Evolutionary conservation across 1,140 invertebrate genomes (phyloP), one percentile per base, ranked within the genome.

Genomic region (Latrodectus geometricus): DNA sequence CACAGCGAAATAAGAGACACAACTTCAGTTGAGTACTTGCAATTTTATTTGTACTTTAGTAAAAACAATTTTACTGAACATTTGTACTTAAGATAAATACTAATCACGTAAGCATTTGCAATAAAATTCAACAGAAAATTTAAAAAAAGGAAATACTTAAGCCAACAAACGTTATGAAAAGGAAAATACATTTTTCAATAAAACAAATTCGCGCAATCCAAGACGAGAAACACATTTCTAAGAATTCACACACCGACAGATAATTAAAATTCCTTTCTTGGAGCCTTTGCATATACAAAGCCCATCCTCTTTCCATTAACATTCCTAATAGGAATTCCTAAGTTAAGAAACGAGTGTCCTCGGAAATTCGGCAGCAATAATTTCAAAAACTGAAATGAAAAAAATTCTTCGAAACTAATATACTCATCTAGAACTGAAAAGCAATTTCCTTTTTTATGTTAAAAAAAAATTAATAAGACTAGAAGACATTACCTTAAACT

Each of bases 231-330:
- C 17, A 11, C 68, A 65, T 15, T 65, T 69, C 20, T 2, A 21
- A 23, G 68, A 69, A 69, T 69, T 69, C 68, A n/a, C 14, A n/a
- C 12, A 23, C 68, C n/a, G 9, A 69, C 14, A 69, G 9, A 69
- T 21, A 69, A 69, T 69, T 69, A 69, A 69, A 69, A 69, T 69
- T 69, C 68, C 54, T 61, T 61, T 61, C 11, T 61, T 61, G 3
- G 54, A 1, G 3, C 11, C 54, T 61, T 8, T 35, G 35, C 35
- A 35, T 35, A 5, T 35, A 35, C 54, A 11, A 61, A 17, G 54
- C 54, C 17, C 54, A 14, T 14, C 11, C 54, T 14, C 17, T 61
- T 61, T 61, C 54, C 54, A 61, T 61, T 61, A 61, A 61, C 11
- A 61, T 61, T 61, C 54, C 54, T 61, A 61, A 61, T 8, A 61